These are phyloP conservation scores for Nothoprocta pentlandii DNA, from an alignment of 2,113 vertebrate species.

Conservation along the genomic window DNA sequence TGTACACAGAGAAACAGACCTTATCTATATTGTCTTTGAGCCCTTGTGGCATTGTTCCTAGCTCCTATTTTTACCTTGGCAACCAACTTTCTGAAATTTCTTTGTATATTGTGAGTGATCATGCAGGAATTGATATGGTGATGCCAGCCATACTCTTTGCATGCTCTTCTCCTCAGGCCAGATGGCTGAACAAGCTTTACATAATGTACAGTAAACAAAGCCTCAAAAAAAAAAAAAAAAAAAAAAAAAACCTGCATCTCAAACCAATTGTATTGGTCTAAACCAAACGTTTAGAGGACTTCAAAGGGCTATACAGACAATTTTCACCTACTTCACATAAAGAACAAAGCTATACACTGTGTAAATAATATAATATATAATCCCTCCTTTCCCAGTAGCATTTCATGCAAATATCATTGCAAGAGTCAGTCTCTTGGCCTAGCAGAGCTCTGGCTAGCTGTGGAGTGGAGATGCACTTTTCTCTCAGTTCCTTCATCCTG, in stretches of 20 bases:
- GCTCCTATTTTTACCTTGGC: neutral
- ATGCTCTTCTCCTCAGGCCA: neutral
- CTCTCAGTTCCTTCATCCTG: neutral
- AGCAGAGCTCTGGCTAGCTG: neutral
- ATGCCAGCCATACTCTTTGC: constrained; percentile 30
- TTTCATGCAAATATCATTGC: constrained; percentile 27
- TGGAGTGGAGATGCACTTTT: neutral
- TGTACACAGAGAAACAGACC: neutral
- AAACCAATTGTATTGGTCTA: neutral
- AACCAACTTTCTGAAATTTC: neutral
- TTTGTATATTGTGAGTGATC: constrained; percentile 9
- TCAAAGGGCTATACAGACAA: neutral
- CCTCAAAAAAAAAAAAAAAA: neutral
- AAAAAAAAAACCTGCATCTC: neutral
- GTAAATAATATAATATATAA: neutral
- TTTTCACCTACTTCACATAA: neutral
- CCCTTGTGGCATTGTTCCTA: neutral
- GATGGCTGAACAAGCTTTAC: constrained; percentile 10
- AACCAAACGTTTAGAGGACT: neutral
- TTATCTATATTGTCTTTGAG: constrained; percentile 6
- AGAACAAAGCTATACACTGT: neutral
- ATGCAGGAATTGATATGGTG: constrained; percentile 15
- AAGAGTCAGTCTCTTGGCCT: neutral
- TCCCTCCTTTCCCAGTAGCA: neutral
- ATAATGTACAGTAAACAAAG: neutral